Evolutionary conservation across 2,113 vertebrate species (phyloP), one percentile per base, ranked within the genome.

Genomic region (Sebastes fasciatus): DNA sequence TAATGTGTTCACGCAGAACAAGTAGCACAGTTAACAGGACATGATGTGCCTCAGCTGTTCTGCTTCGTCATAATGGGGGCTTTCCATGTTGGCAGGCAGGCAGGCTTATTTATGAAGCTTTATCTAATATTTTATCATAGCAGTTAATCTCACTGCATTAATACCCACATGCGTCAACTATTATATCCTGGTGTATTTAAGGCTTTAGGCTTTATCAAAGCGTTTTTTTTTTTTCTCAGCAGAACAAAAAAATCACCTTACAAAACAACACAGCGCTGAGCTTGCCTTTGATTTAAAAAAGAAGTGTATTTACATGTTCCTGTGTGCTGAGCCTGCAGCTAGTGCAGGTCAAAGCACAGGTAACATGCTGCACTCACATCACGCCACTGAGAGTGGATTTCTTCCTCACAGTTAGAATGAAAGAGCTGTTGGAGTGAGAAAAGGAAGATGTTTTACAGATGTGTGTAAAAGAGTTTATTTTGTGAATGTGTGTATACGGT

Each of bases 121-220:
- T 81, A 83, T 89, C 81, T 88, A 71, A 88, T 80, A 77, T 91
- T 79, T 85, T 79, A 88, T 84, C 82, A 81, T 43, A 65, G 58
- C 83, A 86, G 75, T 87, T 89, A 86, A 91, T 92, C 89, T 88
- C 51, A 76, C 74, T 86, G 43, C 61, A 61, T 76, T 85, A 90
- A 90, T 90, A 85, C 85, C 46, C 70, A 1, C 58, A 87, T 86
- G 73, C 65, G 19, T 76, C 74, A 73, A 60, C 72, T 71, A 75
- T 62, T 86, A 67, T 86, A 76, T 81, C 55, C 19, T 34, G 51
- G 65, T 80, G 72, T 75, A 62, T 82, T 86, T 71, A 63, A 68
- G 61, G 79, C 79, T 87, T 88, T 75, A 26, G 74, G 69, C 13
- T 81, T 65, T 52, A 62, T 63, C 42, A 16, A 63, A 65, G 67